phyloP scores from a whole-genome alignment of 1,140 invertebrate species.

The Drosophila persimilis region DNA sequence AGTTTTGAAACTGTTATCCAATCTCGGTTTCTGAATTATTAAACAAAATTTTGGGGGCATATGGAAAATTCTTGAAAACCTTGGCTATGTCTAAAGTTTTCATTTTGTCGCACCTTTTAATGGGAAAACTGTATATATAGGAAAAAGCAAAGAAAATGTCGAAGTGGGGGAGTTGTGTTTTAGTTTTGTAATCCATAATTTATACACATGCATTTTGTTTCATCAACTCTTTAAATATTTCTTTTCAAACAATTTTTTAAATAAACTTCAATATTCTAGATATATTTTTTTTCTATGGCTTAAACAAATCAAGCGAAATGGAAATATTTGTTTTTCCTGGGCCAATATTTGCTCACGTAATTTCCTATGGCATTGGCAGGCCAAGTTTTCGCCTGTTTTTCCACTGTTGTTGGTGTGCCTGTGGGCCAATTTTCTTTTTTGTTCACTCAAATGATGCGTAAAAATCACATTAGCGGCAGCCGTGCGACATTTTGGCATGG shows the following conservation, averaged over 20 bases:
- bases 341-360: conserved; percentile 73
- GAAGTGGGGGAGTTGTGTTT: too few relatives aligned
- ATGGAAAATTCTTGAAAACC: too few relatives aligned
- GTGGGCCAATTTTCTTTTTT: conserved; percentile 52
- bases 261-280: not conserved
- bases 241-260: conserved; percentile 6
- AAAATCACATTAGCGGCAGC: conserved; percentile 78
- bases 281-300: not conserved
- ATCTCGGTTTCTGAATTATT: too few relatives aligned
- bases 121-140: too few relatives aligned
- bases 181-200: conserved; percentile 11
- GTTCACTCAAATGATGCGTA: conserved; percentile 72
- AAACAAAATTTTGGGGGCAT: too few relatives aligned
- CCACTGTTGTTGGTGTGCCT: conserved; percentile 24
- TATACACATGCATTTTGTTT: conserved; percentile 24
- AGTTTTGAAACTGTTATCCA: too few relatives aligned
- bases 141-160: too few relatives aligned
- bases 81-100: too few relatives aligned
- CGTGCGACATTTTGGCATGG: conserved; percentile 57
- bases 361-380: conserved; percentile 48
- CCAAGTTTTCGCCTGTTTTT: conserved; percentile 34
- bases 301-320: conserved; percentile 1
- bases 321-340: conserved; percentile 43
- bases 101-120: too few relatives aligned
- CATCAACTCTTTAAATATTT: not conserved